Evolutionary conservation across 1,140 invertebrate genomes (phyloP), one percentile per base, ranked within the genome.

Genomic region (Trachymyrmex cornetzi): DNA sequence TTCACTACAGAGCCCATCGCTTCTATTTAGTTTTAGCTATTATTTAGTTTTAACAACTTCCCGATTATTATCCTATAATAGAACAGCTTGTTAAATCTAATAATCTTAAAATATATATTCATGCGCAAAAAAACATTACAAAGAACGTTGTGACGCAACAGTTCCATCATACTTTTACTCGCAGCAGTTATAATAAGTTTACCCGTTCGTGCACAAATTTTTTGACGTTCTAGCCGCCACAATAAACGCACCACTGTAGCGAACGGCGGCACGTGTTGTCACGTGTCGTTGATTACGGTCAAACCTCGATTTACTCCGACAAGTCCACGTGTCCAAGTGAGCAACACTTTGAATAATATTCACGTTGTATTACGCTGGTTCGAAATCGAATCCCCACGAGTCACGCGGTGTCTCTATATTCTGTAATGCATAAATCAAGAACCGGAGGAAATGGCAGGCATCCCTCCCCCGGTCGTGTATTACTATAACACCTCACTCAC

Each of bases 271-370:
- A 95, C 94, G 94, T 94, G 94, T 93, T 93, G 91, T 92, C 94
- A 94, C 94, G 94, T 95, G 94, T 85, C 93, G 84, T 89, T 89
- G 92, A 93, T 90, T 91, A 92, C 88, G 91, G 92, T 93, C 92
- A 94, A 93, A 90, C 85, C 91, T 88, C 91, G 90, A 92, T 93
- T 93, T 94, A 93, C 89, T 89, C 89, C 90, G 79, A 77, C 87
- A 64, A 85, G 92, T 90, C 88, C 91, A 91, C 89, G 90, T 93
- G 90, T 91, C 91, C 92, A 93, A 94, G 94, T 94, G 93, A 93
- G 92, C 93, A 94, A 94, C 93, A 93, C 92, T 93, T 92, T 91
- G 93, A 94, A 94, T 93, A 94, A 94, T 91, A 92, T 89, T 91
- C 86, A 88, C 89, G 89, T 90, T 88, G 77, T 84, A 79, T 61